These are phyloP conservation scores for Leptinotarsa tumamoca DNA, from an alignment of 2,888 invertebrate species.

Conservation along the genomic window DNA sequence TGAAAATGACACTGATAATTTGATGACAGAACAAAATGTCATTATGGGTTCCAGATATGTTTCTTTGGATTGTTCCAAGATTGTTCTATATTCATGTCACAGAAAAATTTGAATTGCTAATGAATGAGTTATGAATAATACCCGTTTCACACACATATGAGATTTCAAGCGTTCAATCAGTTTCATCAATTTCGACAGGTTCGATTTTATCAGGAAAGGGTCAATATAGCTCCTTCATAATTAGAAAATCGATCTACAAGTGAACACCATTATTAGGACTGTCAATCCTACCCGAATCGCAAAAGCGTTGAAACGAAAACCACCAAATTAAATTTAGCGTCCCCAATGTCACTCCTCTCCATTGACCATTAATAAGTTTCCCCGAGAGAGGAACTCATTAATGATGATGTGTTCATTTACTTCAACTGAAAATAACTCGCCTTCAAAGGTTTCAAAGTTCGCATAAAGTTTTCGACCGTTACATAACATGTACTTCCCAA, in stretches of 20 bases:
- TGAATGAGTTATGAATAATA: too few species aligned
- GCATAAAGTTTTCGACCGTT: not conserved
- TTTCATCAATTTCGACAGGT: too few species aligned
- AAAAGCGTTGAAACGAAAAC: slow-evolving; percentile 5
- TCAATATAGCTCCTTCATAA: too few species aligned
- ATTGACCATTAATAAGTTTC: not conserved
- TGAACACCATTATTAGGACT: not conserved
- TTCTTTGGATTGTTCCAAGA: too few species aligned
- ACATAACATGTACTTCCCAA: too few species aligned
- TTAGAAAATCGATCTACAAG: not conserved
- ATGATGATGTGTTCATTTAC: not conserved
- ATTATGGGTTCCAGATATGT: not conserved
- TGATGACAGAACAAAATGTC: slow-evolving; percentile 1
- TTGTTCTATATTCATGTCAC: too few species aligned
- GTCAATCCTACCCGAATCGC: not conserved
- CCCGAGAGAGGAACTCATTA: slow-evolving; percentile 1
- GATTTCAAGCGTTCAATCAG: too few species aligned
- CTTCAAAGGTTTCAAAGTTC: not conserved
- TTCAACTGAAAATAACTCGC: not conserved
- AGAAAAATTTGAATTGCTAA: too few species aligned
- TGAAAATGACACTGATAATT: slow-evolving; percentile 28
- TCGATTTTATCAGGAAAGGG: too few species aligned
- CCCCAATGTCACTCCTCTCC: not conserved
- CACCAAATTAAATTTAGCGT: not conserved
- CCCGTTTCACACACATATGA: too few species aligned